Conservation (phyloP, 2,113 vertebrate genomes). For the Tapirus terrestris region DNA sequence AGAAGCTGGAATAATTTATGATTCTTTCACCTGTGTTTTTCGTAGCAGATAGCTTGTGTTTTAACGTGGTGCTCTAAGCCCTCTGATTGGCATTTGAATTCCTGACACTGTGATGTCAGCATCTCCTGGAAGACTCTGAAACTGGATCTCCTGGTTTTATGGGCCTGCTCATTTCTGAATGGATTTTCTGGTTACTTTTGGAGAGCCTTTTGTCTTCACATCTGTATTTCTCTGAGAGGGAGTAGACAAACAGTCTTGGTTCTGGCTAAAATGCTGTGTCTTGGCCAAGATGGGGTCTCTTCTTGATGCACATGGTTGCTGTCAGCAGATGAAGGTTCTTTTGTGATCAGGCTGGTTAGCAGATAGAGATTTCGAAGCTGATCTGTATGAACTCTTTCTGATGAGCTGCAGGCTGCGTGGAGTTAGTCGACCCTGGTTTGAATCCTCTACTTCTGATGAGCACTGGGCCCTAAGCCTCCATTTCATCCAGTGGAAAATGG, state of each 20-base stretch:
- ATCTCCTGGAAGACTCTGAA: slow-evolving; percentile 72
- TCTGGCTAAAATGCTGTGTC: slow-evolving; percentile 66
- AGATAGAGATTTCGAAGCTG: background rate
- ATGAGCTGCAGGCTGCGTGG: background rate
- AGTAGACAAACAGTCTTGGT: slow-evolving; percentile 54
- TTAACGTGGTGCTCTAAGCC: slow-evolving; percentile 61
- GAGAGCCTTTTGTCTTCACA: background rate
- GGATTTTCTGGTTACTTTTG: background rate
- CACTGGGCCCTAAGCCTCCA: background rate
- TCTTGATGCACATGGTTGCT: background rate
- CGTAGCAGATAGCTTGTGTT: slow-evolving; percentile 50
- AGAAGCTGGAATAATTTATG: slow-evolving; percentile 33
- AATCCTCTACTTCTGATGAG: background rate
- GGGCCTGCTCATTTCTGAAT: slow-evolving; percentile 39
- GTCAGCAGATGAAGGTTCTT: background rate
- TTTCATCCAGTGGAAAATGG: background rate
- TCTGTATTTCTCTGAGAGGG: background rate
- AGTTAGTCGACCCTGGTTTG: background rate
- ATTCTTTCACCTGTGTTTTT: slow-evolving; percentile 56
- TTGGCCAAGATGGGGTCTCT: slow-evolving; percentile 4
- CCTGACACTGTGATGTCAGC: slow-evolving; percentile 73
- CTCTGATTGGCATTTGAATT: slow-evolving; percentile 74
- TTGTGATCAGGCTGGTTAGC: background rate
- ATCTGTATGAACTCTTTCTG: background rate
- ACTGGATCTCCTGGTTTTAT: slow-evolving; percentile 58